phyloP scores from a whole-genome alignment of 2,113 vertebrate species.

The Rhabdomys dilectus region DNA sequence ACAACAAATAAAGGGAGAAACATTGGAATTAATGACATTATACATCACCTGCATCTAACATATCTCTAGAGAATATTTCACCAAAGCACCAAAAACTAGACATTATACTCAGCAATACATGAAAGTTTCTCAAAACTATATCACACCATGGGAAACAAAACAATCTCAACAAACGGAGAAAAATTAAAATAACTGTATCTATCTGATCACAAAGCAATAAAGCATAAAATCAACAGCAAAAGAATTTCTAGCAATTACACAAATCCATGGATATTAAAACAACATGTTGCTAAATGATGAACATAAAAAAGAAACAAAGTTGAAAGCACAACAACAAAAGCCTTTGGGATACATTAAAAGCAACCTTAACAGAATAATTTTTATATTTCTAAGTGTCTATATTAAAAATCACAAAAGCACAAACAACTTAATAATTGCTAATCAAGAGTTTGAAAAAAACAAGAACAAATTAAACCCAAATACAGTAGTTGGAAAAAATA shows the following conservation, averaged over 20 bases:
- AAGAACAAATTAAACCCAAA: neutral
- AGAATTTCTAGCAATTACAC: neutral
- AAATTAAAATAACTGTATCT: neutral
- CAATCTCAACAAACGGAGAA: neutral
- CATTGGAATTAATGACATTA: neutral
- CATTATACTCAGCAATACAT: neutral
- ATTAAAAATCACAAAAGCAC: neutral
- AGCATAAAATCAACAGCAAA: neutral
- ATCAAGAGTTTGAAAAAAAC: neutral
- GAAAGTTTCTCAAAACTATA: neutral
- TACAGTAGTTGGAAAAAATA: neutral
- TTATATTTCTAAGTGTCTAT: neutral
- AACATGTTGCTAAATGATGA: neutral
- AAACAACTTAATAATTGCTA: neutral
- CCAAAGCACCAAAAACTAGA: neutral
- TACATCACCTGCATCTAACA: neutral
- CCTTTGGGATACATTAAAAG: neutral
- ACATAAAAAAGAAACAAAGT: neutral
- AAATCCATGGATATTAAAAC: neutral
- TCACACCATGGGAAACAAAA: neutral
- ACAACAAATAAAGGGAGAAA: neutral
- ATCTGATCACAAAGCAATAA: neutral
- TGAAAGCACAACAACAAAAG: neutral
- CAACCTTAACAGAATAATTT: neutral
- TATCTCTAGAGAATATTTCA: neutral